Base-by-base conservation (phyloP, 1,140 invertebrate species). In the Lamellibrachia luymesi region DNA sequence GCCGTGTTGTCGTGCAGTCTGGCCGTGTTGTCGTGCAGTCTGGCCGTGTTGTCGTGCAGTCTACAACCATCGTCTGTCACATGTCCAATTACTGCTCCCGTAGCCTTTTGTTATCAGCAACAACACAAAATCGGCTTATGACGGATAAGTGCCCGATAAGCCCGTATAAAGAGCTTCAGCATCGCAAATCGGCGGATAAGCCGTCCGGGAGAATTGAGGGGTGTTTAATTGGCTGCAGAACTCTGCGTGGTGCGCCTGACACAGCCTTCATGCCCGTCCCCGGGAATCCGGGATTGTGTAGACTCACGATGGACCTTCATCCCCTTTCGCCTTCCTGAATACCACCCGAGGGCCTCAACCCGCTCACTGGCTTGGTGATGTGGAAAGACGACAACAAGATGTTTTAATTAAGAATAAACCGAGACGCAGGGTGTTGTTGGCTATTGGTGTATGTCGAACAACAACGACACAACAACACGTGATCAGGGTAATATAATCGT, bases 141-240 rank as follows among this genome's bases (percentile, higher is more conserved):
- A 0, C 64, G 5, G 13, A 10, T 80, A 80, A 56, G 25, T 80
- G 64, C 64, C 64, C 13, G 64, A 80, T 80, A 80, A 80, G 64
- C 64, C 64, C 13, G 8, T 22, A 80, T 80, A 80, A 80, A 22
- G 64, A 6, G 64, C 13, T 38, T 80, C 64, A 80, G 5, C 17
- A 80, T 80, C 17, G 64, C 64, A 10, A 80, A 80, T 80, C 17
- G 64, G 2, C 64, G 25, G 7, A 80, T 80, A 80, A 80, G 64
- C 64, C 4, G 64, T 22, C 64, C 64, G 13, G 17, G 7, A 80
- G 13, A 80, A 17, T 80, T 22, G 64, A 2, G 25, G 64, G 13
- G 64, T 80, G 64, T 80, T 80, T 80, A 80, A 80, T 80, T 80
- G 64, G 64, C 64, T 80, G 64, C 64, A 80, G 25, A 80, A 80